Base-by-base conservation (phyloP, 2,888 invertebrate species). In the Drosophila heteroneura region DNA sequence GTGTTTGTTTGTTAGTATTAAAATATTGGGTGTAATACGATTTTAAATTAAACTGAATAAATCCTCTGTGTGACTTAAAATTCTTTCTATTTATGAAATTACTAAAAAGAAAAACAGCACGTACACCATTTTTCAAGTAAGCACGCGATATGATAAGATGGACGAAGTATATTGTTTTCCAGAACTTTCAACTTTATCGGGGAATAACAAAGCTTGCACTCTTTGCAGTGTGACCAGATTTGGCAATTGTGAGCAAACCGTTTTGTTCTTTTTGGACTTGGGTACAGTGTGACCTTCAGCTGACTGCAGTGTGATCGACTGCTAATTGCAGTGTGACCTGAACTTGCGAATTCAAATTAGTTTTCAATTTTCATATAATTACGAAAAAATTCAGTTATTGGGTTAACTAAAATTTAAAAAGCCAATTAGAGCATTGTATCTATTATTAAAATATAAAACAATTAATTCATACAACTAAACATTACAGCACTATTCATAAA, bases 21-120 rank as follows among this genome's bases (percentile, higher is more conserved):
- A 64, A 79, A 75, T 77, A 52, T 81, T 41, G 69, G 59, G 67
- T 71, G 51, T 85, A 76, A 71, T 60, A 70, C 66, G 60, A 71
- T 68, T 74, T 60, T 78, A 88, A 88, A 76, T 71, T 32, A 9
- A 88, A 85, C 69, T 58, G 26, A 73, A 72, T 66, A 70, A 70
- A 71, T 14, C 30, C 41, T 62, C n/a, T 57, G 22, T 70, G 51
- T 88, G 84, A 84, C 83, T 68, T 69, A 52, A 70, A 85, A 78
- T 60, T 37, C 81, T 58, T 62, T 56, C 16, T 28, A 1, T 3
- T 65, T 61, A 37, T 64, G 37, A 61, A 64, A 58, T 41, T 47
- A 39, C 22, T 32, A 28, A 26, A 5, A 22, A 12, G 12, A 22
- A 1, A 5, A 5, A 2, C 37, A 10, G 9, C 53, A 51, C 39